Evolutionary conservation across 1,140 invertebrate species (phyloP), one percentile per base, ranked within the genome.

Genomic region (Plectrocnemia conspersa): DNA sequence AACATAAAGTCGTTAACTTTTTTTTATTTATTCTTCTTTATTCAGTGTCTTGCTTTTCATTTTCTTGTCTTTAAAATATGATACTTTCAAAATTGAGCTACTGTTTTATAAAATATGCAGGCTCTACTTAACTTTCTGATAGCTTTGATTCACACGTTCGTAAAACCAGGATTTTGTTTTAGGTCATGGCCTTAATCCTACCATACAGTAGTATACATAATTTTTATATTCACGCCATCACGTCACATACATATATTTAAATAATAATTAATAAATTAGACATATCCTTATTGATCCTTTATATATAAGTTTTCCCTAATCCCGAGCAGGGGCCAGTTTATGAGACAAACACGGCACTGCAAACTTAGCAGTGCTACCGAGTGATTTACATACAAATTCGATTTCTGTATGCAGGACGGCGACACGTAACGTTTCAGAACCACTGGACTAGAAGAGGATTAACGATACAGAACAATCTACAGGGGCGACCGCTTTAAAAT

Each of bases 361-460:
- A 58, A 58, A 52, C 49, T 50, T 50, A 52, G 42, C 19, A 32
- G 23, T 47, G 56, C 38, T 45, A 22, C 32, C 32, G 21, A 23
- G 41, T 38, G 40, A 58, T 58, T 58, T 58, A 45, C 56, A 58
- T 58, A 44, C 44, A 53, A 58, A 58, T 52, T 58, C 46, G 56
- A 58, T 58, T 58, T 58, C 35, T 36, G 23, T 24, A 25, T 40
- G 42, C 41, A 15, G 6, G 27, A n/a, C 27, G 6, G 27, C 6
- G n/a, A 6, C 27, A n/a, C 27, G n/a, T 7, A 29, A 29, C 27
- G 27, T n/a, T 29, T 29, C 27, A 29, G 6, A 40, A 40, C 9
- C 36, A 18, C 36, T 9, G 21, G 21, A 18, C 21, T 18, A 40
- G 36, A 40, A 40, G 27, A 29, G 27, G 27, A 7, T 29, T n/a